Percentiles rank a stretch among this genome's conserved stretches.
Conservation (phyloP, 2,888 invertebrate species). For the Rhingia campestris region DNA sequence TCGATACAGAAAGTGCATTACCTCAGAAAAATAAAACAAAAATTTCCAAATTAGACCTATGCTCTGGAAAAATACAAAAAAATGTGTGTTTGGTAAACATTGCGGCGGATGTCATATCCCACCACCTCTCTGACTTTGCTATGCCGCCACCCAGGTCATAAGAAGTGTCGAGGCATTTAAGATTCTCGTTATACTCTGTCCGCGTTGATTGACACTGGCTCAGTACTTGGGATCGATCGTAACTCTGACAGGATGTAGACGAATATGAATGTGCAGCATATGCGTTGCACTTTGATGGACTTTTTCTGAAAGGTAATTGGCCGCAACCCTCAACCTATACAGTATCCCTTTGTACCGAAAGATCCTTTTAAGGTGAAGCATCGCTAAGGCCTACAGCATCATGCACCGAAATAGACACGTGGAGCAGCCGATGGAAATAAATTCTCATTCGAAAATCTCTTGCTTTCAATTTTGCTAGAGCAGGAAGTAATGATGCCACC, state of each 20-base stretch:
- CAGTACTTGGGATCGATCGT: neutral
- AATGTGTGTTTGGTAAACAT: constrained; percentile 50
- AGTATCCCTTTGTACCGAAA: constrained; percentile 24
- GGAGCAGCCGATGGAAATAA: constrained; percentile 62
- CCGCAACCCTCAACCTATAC: constrained; percentile 28
- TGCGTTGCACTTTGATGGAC: constrained; percentile 56
- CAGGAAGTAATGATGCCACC: constrained; percentile 68
- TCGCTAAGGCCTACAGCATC: constrained; percentile 32
- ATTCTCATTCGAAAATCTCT: constrained; percentile 57
- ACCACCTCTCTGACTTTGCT: constrained; percentile 16
- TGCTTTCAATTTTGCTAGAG: constrained; percentile 46
- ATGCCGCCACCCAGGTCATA: constrained; percentile 56
- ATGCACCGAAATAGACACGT: constrained; percentile 62
- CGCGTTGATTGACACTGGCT: constrained; percentile 66
- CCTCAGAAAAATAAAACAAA: constrained; percentile 29
- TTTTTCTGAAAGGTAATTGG: constrained; percentile 59
- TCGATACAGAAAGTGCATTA: constrained; percentile 65
- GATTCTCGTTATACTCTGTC: constrained; percentile 60
- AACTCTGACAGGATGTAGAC: constrained; percentile 55
- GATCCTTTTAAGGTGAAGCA: constrained; percentile 51
- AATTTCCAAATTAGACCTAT: constrained; percentile 59
- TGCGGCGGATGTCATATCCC: constrained; percentile 65
- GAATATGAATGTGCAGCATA: constrained; percentile 58
- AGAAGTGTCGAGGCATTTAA: constrained; percentile 51
- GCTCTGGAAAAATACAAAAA: constrained; percentile 5